Evolutionary conservation across 1,140 invertebrate species (phyloP), one percentile per base, ranked within the genome.

Genomic region (Battus philenor): DNA sequence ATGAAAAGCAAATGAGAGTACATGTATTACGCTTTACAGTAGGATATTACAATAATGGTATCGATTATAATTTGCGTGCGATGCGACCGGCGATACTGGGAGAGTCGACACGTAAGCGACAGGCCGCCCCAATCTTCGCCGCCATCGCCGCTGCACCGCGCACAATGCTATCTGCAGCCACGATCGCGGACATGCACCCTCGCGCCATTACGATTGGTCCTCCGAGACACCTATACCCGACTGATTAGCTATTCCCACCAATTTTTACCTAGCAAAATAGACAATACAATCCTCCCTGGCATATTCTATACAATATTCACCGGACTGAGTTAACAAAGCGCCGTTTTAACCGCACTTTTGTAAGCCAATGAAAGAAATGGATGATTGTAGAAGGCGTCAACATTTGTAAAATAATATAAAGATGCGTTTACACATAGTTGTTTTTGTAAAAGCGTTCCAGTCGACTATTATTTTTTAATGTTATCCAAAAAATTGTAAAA

Each of bases 51-150:
- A 82, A 84, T 84, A 84, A 82, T 84, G 78, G 76, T 80, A 82
- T 84, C 80, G 80, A 77, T 84, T 80, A 84, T 84, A 84, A 84
- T 84, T 84, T 84, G 80, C 80, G 80, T 84, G 77, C 74, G 77
- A 84, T 81, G 62, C 65, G 59, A 60, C 60, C 44, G 49, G 61
- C 62, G 80, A 80, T 81, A 80, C 12, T 50, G 57, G 61, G 56
- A 59, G 59, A 73, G 66, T 68, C 77, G 80, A 84, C 79, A 74
- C 62, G 68, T 78, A 73, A 81, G 75, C 76, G 79, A 83, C 79
- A 81, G 78, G 61, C 59, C 52, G 57, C 52, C 53, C 69, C 63
- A 73, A 84, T 84, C 80, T 72, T 55, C 73, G 71, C 60, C 66
- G 75, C 68, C 60, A 80, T 84, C 80, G 64, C 69, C 63, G 75